Evolutionary conservation across 2,888 invertebrate genomes (phyloP).

Genomic region (Ormyrus rosae): DNA sequence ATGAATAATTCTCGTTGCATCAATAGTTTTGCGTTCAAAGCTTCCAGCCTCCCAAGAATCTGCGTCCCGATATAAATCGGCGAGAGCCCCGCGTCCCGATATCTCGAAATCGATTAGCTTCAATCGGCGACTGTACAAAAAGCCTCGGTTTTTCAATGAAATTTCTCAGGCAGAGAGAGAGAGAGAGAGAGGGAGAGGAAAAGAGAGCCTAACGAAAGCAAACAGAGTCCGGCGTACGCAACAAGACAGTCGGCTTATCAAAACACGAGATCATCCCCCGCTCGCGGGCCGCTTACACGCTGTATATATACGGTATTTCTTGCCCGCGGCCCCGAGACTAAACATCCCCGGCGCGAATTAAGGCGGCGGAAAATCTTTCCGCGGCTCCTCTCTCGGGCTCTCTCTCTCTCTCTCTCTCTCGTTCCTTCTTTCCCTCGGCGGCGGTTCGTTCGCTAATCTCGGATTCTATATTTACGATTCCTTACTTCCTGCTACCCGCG

Average conservation of each 20-base stretch:
- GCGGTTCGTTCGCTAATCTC: constrained; percentile 33
- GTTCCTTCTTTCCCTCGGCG: constrained; percentile 9
- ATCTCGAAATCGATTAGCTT: too few relatives aligned
- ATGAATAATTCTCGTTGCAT: too few relatives aligned
- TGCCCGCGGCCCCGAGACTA: constrained; percentile 14
- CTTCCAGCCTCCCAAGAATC: too few relatives aligned
- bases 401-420: constrained; percentile 2
- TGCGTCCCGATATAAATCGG: too few relatives aligned
- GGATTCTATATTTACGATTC: constrained; percentile 61
- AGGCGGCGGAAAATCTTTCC: constrained; percentile 25
- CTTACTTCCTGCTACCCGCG: constrained; percentile 57
- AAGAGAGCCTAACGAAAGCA: too few relatives aligned
- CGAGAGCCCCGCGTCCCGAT: too few relatives aligned
- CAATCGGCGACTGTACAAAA: background rate
- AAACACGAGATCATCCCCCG: constrained; percentile 32
- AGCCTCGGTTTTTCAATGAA: too few relatives aligned
- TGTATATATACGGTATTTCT: background rate
- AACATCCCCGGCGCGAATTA: constrained; percentile 29
- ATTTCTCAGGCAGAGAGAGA: too few relatives aligned
- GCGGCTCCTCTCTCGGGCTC: background rate
- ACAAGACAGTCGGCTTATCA: background rate
- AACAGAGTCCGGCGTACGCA: background rate
- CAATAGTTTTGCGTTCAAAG: too few relatives aligned
- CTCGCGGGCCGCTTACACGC: background rate
- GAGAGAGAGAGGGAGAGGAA: too few relatives aligned